These are phyloP conservation scores for Glandiceps talaboti DNA, from an alignment of 53 echinoderm and acorn worm species.

Conservation along the genomic window DNA sequence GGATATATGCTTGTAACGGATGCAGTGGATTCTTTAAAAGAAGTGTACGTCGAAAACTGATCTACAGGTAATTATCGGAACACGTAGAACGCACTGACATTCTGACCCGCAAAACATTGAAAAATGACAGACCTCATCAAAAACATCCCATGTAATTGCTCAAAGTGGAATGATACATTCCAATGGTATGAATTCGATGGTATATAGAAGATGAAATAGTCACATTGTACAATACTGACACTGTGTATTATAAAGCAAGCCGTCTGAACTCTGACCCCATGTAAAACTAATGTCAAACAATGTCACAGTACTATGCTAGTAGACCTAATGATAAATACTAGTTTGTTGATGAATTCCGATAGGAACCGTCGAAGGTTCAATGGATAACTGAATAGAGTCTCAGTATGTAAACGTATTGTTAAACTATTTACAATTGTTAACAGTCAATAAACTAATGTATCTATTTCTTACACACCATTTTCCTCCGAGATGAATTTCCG, in stretches of 20 bases:
- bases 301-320: neutral
- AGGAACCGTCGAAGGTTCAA: neutral
- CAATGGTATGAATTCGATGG: neutral
- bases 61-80: constrained; percentile 59
- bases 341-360: neutral
- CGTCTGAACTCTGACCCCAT: neutral
- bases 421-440: too few species aligned
- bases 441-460: too few species aligned
- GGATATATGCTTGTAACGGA: constrained; percentile 96
- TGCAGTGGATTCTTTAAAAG: constrained; percentile 99
- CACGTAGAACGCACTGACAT: neutral
- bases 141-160: neutral
- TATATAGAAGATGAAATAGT: neutral
- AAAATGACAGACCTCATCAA: neutral
- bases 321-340: neutral
- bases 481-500: too few species aligned
- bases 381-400: neutral
- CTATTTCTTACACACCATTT: too few species aligned
- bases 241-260: neutral
- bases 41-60: constrained; percentile 83
- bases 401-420: neutral
- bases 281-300: neutral
- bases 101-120: neutral
- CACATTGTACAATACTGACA: neutral
- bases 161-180: neutral